phyloP scores from a whole-genome alignment of 2,113 vertebrate species.

The Vidua macroura region DNA sequence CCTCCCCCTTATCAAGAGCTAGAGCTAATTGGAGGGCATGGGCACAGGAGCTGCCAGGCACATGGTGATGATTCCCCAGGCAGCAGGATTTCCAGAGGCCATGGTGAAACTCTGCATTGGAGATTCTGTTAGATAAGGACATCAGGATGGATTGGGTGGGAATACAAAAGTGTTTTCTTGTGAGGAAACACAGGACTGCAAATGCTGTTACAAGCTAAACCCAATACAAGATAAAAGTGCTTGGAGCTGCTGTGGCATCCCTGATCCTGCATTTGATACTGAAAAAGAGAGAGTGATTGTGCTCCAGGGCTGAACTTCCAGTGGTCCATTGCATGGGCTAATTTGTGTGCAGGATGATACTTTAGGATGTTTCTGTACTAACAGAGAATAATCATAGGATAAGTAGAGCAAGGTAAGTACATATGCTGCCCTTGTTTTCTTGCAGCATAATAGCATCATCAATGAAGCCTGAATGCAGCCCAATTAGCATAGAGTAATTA shows the following conservation, averaged over 20 bases:
- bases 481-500: slow-evolving; percentile 63
- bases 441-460: slow-evolving; percentile 54
- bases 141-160: background rate
- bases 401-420: slow-evolving; percentile 54
- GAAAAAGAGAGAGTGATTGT: background rate
- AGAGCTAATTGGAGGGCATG: background rate
- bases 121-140: background rate
- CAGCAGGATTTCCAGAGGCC: background rate
- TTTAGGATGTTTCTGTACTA: slow-evolving; percentile 1
- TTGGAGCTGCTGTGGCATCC: background rate
- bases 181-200: background rate
- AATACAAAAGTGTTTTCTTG: background rate
- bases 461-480: slow-evolving; percentile 63
- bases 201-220: background rate
- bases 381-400: background rate
- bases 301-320: slow-evolving; percentile 18
- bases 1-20: background rate
- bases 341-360: background rate
- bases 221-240: background rate
- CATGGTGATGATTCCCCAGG: background rate
- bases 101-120: background rate
- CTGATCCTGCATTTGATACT: background rate
- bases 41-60: background rate
- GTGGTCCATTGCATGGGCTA: slow-evolving; percentile 2
- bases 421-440: slow-evolving; percentile 59